A percentile compares a stretch with the other conserved stretches of the same genome.
Evolutionary conservation across 2,888 invertebrate genomes (phyloP).

Genomic region (Clivina fossor): DNA sequence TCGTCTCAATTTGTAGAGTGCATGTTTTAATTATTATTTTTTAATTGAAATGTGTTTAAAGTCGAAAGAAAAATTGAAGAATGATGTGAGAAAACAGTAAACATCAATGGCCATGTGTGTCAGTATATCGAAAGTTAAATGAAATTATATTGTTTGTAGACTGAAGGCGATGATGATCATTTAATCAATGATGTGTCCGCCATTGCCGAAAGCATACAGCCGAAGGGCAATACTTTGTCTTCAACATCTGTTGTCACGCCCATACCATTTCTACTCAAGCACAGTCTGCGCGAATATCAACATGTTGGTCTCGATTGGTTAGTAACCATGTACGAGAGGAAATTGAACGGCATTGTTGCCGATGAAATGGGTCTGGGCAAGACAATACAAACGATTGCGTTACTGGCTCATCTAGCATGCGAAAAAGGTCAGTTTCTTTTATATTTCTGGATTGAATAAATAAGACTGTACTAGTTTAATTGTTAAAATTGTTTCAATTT

Average conservation of each 20-base stretch:
- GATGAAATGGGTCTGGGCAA: conserved; percentile 98
- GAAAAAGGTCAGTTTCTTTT: conserved; percentile 62
- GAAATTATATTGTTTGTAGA: conserved; percentile 41
- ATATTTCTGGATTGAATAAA: no score
- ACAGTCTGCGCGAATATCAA: conserved; percentile 90
- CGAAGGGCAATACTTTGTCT: conserved; percentile 95
- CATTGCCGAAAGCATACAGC: conserved; percentile 94
- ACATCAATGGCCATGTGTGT: no score
- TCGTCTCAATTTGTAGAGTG: no score
- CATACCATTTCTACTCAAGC: conserved; percentile 90
- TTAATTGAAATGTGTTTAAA: no score
- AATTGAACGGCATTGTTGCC: conserved; percentile 93
- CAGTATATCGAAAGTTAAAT: no score
- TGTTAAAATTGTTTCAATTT: no score
- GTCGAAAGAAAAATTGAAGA: no score
- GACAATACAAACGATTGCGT: conserved; percentile 95
- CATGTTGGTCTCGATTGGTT: conserved; percentile 97
- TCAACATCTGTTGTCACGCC: conserved; percentile 93
- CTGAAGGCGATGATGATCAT: conserved; percentile 66
- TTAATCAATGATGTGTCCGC: conserved; percentile 87
- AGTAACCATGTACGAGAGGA: conserved; percentile 92
- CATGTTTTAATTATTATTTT: no score
- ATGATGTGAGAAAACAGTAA: no score
- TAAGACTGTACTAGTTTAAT: no score
- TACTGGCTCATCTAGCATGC: conserved; percentile 91